phyloP scores from a whole-genome alignment of 2,797 vertebrate species.

The Myotis myotis region DNA sequence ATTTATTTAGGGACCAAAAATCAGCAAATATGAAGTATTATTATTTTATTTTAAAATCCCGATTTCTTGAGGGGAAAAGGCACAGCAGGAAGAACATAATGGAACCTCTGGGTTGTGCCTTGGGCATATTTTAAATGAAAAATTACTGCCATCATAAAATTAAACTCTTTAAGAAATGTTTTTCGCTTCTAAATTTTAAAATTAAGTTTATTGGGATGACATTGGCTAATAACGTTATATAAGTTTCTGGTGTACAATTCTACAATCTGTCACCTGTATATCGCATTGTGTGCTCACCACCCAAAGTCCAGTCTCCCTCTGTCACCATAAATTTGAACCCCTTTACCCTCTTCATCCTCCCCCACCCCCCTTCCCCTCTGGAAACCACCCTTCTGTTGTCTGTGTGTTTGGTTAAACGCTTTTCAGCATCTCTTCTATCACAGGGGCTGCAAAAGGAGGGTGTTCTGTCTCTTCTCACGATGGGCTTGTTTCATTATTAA shows the following conservation, averaged over 20 bases:
- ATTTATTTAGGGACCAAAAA: background rate
- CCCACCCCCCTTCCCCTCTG: background rate
- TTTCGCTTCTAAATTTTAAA: background rate
- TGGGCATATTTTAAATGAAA: background rate
- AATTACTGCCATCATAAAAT: background rate
- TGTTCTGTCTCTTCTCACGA: background rate
- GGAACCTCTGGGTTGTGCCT: background rate
- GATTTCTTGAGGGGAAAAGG: background rate
- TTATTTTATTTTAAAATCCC: conserved; percentile 10
- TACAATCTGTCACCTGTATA: background rate
- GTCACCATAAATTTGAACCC: background rate
- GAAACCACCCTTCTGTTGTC: background rate
- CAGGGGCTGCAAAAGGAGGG: background rate
- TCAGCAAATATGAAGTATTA: background rate
- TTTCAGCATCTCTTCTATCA: background rate
- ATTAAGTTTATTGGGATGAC: background rate
- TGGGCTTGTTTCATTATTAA: background rate
- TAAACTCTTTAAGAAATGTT: background rate
- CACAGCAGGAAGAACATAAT: background rate
- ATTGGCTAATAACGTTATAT: background rate
- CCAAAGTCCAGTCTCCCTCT: background rate
- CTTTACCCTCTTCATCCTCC: background rate
- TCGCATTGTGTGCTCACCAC: background rate
- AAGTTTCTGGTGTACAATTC: background rate
- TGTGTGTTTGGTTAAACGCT: background rate